Evolutionary conservation across 2,888 invertebrate species (phyloP), one percentile per base, ranked within the genome.

Genomic region (Acleris cristana): DNA sequence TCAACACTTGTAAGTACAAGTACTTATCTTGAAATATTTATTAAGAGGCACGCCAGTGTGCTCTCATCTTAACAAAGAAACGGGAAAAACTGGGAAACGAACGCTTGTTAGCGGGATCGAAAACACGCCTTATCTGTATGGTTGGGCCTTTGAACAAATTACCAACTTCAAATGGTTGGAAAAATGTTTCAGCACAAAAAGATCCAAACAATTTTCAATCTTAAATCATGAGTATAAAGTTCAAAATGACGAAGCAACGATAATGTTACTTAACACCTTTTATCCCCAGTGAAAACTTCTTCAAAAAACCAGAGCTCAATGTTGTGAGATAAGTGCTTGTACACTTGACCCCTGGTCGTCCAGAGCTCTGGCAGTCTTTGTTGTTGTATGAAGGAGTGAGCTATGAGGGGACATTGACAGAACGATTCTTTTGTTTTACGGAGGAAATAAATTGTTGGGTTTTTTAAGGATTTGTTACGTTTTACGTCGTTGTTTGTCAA

Each of bases 61-160:
- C 18, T 18, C 34, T 44, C 45, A 34, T 45, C 66, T 52, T 66
- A 44, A 62, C 45, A 61, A 52, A 52, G 30, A 10, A 21, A 53
- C 54, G 58, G 53, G 40, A 58, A 67, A 66, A 63, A 54, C 58
- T 53, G 58, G 54, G 53, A 63, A 63, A 63, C 49, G 54, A 58
- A 63, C 63, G 58, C 67, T 67, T 67, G 62, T 63, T 58, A 67
- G 1, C 16, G 51, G 54, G 49, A 58, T 67, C 48, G 62, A 52
- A 63, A 67, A 62, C 53, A 58, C 58, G 58, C 40, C 54, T 67
- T 67, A 63, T 63, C 67, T 63, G 19, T 51, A 34, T 5, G 7
- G 8, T 34, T 23, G 60, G 51, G 54, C 16, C 62, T 67, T 64
- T 48, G 57, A 19, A 67, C 54, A 58, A 63, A 67, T 51, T 49